A percentile compares a stretch with the other conserved stretches of the same genome.
Conservation (phyloP, 1,140 invertebrate species). For the Pseudomyrmex flavicornis region DNA sequence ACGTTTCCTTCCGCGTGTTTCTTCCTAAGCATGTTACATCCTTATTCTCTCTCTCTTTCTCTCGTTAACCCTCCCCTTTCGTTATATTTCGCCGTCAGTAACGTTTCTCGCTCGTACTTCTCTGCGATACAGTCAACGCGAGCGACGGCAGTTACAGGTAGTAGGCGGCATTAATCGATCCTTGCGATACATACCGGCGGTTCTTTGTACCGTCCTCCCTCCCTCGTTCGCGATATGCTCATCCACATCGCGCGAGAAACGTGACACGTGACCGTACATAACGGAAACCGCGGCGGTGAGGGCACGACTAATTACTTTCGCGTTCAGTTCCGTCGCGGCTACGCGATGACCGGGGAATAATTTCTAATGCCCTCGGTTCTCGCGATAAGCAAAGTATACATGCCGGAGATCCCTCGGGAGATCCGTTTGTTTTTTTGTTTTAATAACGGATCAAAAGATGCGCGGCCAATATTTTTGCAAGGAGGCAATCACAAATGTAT, state of each 20-base stretch:
- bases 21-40: not conserved
- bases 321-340: constrained; percentile 52
- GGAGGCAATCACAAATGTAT: too few species aligned
- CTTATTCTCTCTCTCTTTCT: constrained; percentile 7
- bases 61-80: constrained; percentile 40
- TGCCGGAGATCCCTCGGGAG: too few species aligned
- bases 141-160: constrained; percentile 27
- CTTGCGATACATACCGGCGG: constrained; percentile 33
- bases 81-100: constrained; percentile 40
- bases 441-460: not conserved
- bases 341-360: constrained; percentile 39
- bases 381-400: constrained; percentile 15
- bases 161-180: constrained; percentile 58
- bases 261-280: constrained; percentile 69
- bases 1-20: not conserved
- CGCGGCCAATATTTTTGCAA: too few species aligned
- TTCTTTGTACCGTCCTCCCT: constrained; percentile 32
- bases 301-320: constrained; percentile 69
- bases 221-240: constrained; percentile 14
- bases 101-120: constrained; percentile 31
- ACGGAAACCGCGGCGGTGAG: constrained; percentile 64
- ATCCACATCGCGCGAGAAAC: constrained; percentile 51
- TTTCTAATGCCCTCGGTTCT: constrained; percentile 34
- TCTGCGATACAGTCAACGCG: constrained; percentile 42
- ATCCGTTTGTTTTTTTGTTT: not conserved